Conservation (phyloP, 1,140 invertebrate species). For the Argopecten irradians region DNA sequence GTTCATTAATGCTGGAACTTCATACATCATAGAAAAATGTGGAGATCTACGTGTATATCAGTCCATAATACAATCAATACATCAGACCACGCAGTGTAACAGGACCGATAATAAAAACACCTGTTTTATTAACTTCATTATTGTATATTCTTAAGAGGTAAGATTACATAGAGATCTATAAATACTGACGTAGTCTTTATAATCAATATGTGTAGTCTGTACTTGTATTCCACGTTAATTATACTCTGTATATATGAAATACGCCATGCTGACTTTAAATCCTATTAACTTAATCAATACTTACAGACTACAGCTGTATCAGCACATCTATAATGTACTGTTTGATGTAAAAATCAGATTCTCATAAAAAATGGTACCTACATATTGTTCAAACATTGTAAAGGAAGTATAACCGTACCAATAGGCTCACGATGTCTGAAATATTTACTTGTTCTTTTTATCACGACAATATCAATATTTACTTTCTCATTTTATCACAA, state of each 20-base stretch:
- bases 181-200: neutral
- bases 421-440: too few species aligned
- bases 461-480: too few species aligned
- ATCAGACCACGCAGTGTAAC: too few species aligned
- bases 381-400: neutral
- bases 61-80: too few species aligned
- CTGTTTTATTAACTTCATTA: neutral
- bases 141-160: neutral
- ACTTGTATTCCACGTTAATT: neutral
- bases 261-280: neutral
- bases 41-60: too few species aligned
- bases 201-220: neutral
- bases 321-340: neutral
- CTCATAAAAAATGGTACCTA: neutral
- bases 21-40: too few species aligned
- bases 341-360: neutral
- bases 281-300: neutral
- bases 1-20: too few species aligned
- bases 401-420: neutral
- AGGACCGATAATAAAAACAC: neutral
- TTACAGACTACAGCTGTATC: neutral
- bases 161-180: neutral
- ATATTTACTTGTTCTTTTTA: too few species aligned
- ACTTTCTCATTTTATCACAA: too few species aligned
- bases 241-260: slow-evolving; percentile 1